These are phyloP conservation scores for Andrena flavipes DNA, from an alignment of 2,888 invertebrate genomes.

Conservation along the genomic window DNA sequence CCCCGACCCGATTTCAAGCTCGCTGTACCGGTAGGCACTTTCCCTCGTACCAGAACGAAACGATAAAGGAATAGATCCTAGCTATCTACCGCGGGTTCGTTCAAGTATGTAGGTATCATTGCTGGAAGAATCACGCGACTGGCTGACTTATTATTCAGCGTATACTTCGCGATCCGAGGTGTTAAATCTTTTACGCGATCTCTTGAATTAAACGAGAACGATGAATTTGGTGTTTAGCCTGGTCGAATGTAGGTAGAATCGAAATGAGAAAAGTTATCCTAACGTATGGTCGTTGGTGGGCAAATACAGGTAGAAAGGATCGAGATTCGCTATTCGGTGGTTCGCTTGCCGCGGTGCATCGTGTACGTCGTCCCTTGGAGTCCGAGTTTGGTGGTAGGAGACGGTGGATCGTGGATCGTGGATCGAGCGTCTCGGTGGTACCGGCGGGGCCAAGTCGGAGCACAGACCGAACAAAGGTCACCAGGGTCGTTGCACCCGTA, in stretches of 20 bases:
- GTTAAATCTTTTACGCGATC: neutral
- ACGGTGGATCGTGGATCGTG: constrained; percentile 58
- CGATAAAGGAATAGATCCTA: neutral
- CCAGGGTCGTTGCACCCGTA: constrained; percentile 84
- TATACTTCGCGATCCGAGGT: too few species aligned
- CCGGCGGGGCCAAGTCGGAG: constrained; percentile 79
- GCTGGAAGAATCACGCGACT: too few species aligned
- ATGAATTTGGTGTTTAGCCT: too few species aligned
- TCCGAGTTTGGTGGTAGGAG: constrained; percentile 54
- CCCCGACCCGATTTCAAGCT: neutral
- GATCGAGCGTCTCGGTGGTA: constrained; percentile 64
- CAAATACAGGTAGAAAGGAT: constrained; percentile 31
- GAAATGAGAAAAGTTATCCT: neutral
- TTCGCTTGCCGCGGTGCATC: constrained; percentile 46
- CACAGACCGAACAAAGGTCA: constrained; percentile 84
- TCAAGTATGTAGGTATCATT: too few species aligned
- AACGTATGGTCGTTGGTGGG: constrained; percentile 11
- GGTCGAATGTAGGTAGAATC: neutral
- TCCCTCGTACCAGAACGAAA: neutral
- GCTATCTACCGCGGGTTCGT: too few species aligned
- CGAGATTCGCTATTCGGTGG: constrained; percentile 36
- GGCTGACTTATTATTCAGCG: too few species aligned
- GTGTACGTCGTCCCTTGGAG: constrained; percentile 57
- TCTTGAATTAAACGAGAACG: neutral
- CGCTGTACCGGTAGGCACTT: too few species aligned